Evolutionary conservation across 2,888 invertebrate species (phyloP).

Genomic region (Pollenia labialis): DNA sequence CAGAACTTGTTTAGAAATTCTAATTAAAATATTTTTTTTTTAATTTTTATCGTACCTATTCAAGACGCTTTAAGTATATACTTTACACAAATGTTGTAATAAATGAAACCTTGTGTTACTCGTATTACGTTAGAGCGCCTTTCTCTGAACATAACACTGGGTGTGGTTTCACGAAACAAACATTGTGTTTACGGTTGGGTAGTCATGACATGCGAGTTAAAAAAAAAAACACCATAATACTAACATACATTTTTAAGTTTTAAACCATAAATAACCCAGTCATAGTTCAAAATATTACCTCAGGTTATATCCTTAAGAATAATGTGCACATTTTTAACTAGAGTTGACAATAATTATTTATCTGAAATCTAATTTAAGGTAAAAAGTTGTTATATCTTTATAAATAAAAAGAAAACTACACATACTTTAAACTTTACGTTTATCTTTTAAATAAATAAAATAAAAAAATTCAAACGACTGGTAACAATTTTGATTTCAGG

Average conservation of each 20-base stretch:
- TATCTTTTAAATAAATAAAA: no score
- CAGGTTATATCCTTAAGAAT: neutral
- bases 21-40: no score
- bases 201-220: constrained; percentile 47
- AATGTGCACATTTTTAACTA: no score
- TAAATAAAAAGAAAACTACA: no score
- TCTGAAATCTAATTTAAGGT: no score
- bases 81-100: constrained; percentile 1
- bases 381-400: no score
- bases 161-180: constrained; percentile 43
- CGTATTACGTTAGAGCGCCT: neutral
- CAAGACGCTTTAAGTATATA: neutral
- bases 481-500: no score
- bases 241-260: constrained; percentile 7
- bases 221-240: constrained; percentile 30
- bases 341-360: no score
- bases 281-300: constrained; percentile 24
- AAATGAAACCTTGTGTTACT: neutral
- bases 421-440: no score
- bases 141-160: constrained; percentile 15
- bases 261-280: constrained; percentile 28
- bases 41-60: neutral
- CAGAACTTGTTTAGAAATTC: neutral
- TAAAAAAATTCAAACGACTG: no score
- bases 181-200: constrained; percentile 52